These are phyloP conservation scores for Meteorus sp. DNA, from an alignment of 1,140 invertebrate genomes.

Conservation along the genomic window DNA sequence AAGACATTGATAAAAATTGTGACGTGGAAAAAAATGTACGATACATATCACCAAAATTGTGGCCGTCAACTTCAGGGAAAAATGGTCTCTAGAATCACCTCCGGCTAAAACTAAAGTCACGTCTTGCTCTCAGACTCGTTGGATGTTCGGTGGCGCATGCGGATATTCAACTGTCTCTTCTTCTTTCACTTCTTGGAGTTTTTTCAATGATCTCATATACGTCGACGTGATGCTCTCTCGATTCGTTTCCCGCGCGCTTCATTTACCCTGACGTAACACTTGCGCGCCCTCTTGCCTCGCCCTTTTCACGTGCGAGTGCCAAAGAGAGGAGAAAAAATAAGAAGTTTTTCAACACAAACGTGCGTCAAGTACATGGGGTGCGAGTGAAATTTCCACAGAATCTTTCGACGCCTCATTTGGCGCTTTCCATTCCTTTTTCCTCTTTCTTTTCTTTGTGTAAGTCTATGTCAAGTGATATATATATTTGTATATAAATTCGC, in stretches of 20 bases:
- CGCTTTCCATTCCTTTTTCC: constrained; percentile 20
- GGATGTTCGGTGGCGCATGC: constrained; percentile 3
- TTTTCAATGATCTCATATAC: constrained; percentile 3
- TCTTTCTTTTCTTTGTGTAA: no score
- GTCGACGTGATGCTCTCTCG: not conserved
- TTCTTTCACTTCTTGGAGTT: not conserved
- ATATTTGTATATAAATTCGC: not conserved
- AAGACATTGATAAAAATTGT: not conserved
- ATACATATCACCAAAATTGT: constrained; percentile 20
- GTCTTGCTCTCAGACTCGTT: constrained; percentile 9
- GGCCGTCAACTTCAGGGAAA: constrained; percentile 34
- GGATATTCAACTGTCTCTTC: not conserved
- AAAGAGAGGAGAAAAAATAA: constrained; percentile 19
- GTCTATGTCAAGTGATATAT: not conserved
- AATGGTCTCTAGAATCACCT: not conserved
- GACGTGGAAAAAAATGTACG: constrained; percentile 5
- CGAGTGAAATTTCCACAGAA: constrained; percentile 38
- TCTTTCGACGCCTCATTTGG: constrained; percentile 44
- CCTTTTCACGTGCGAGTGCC: constrained; percentile 18
- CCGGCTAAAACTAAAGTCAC: not conserved
- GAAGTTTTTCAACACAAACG: constrained; percentile 21
- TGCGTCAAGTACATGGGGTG: constrained; percentile 8
- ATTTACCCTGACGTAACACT: constrained; percentile 33
- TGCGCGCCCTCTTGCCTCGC: not conserved
- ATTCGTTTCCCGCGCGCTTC: constrained; percentile 39